Base-by-base conservation (phyloP, 2,797 vertebrate species). In the Phrynocephalus vlangalii region DNA sequence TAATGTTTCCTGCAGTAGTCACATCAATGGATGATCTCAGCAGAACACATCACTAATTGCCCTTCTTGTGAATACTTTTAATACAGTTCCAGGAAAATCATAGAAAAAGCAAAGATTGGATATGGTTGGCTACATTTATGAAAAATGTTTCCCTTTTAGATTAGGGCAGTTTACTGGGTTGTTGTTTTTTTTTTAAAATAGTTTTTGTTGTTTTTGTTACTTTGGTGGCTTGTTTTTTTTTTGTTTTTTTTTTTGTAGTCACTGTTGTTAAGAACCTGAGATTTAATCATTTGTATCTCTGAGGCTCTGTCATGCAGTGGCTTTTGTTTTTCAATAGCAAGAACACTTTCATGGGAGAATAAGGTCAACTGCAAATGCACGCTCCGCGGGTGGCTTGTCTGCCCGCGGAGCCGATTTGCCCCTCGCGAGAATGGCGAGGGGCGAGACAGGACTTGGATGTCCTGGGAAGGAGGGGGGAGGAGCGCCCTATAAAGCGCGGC, bases 211-310 rank as follows among this genome's bases (percentile, higher is more conserved):
- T 44, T 44, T 44, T 44, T 44, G 38, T 44, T 44, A 44, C 38
- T 44, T 44, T 44, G 38, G n/a, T 4, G 72, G 16, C 30, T 75
- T 48, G 79, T 1, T 67, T 2, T 6, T 68, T 33, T 67, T 30
- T 38, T n/a, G 24, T 30, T 56, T 26, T n/a, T 67, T 26, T 38
- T 38, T 38, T 44, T 4, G 63, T 5, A 82, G 18, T 50, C 15
- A 30, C 6, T 68, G 13, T 15, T 68, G 3, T n/a, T 22, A 48
- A 28, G 24, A 50, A 67, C 22, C 48, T 22, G 48, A 52, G 44
- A 52, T 71, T 71, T 16, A 83, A 71, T n/a, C 50, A 72, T 72
- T 83, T n/a, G n/a, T 44, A 83, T 72, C 20, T 71, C n/a, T 30
- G 48, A 83, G n/a, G n/a, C 48, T 18, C 9, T 50, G 26, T 6